Percentiles rank a stretch among this genome's conserved stretches.
Conservation (phyloP, 2,888 invertebrate genomes). For the Bhutanitis thaidina region DNA sequence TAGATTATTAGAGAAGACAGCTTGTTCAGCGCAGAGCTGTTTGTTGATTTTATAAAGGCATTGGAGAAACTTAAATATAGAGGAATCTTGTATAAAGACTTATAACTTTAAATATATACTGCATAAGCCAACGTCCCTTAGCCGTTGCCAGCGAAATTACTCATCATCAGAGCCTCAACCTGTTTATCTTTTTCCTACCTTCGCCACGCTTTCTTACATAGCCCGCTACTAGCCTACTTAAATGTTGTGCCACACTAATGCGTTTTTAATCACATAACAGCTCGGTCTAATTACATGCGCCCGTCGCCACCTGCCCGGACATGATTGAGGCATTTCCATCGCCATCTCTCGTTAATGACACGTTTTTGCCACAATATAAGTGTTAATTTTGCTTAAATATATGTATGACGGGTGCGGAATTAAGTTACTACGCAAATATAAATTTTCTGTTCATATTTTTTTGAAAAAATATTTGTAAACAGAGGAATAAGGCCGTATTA, state of each 20-base stretch:
- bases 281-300: slow-evolving; percentile 33
- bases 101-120: not conserved
- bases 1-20: too few relatives aligned
- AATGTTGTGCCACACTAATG: slow-evolving; percentile 33
- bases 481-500: too few relatives aligned
- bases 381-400: slow-evolving; percentile 28
- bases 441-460: not conserved
- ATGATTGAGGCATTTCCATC: slow-evolving; percentile 41
- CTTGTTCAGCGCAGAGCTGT: too few relatives aligned
- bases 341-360: slow-evolving; percentile 31
- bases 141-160: not conserved
- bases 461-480: too few relatives aligned
- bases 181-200: slow-evolving; percentile 10
- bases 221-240: slow-evolving; percentile 9
- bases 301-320: slow-evolving; percentile 30
- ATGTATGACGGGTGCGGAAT: slow-evolving; percentile 25
- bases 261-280: slow-evolving; percentile 52
- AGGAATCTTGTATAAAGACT: too few relatives aligned
- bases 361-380: slow-evolving; percentile 34
- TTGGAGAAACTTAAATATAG: too few relatives aligned
- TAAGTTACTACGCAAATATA: slow-evolving; percentile 9
- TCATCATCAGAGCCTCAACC: not conserved
- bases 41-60: too few relatives aligned
- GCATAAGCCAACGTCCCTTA: not conserved
- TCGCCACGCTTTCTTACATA: slow-evolving; percentile 11